These are phyloP conservation scores for Harpagus bidentatus DNA, from an alignment of 2,113 vertebrate genomes.

Conservation along the genomic window DNA sequence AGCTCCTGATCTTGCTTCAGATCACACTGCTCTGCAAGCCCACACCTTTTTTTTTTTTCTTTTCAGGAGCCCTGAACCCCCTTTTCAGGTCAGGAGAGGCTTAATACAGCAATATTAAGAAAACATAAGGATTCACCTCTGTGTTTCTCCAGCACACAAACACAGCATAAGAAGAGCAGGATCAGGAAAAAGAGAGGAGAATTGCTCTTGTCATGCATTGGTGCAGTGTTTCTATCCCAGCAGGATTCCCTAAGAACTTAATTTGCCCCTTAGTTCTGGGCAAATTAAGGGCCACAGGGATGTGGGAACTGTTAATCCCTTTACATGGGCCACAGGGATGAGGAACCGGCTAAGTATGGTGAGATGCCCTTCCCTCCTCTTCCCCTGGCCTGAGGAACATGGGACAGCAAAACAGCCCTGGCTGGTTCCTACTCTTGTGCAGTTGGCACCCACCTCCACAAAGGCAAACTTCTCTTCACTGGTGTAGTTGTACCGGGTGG, in stretches of 20 bases:
- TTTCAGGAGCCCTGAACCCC: not conserved
- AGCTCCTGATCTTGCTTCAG: not conserved
- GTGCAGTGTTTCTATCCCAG: not conserved
- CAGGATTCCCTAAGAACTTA: not conserved
- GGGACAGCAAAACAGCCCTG: not conserved
- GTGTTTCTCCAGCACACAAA: not conserved
- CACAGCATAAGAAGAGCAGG: not conserved
- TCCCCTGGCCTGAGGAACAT: not conserved
- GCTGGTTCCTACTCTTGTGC: not conserved
- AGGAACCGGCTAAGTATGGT: not conserved
- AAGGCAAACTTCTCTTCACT: conserved; percentile 98
- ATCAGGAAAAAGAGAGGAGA: not conserved
- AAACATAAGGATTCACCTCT: not conserved
- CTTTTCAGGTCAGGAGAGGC: not conserved
- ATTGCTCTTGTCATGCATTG: not conserved
- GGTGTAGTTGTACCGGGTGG: conserved; percentile 98
- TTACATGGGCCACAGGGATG: not conserved
- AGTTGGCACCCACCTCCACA: conserved; percentile 83
- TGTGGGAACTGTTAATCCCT: not conserved
- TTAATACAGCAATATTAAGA: not conserved
- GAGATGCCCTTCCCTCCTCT: not conserved
- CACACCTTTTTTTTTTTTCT: not conserved
- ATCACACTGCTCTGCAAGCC: not conserved
- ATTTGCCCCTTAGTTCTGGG: not conserved
- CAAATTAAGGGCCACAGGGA: not conserved